Evolutionary conservation across 2,797 vertebrate species (phyloP).

Genomic region (Epinephelus coioides): DNA sequence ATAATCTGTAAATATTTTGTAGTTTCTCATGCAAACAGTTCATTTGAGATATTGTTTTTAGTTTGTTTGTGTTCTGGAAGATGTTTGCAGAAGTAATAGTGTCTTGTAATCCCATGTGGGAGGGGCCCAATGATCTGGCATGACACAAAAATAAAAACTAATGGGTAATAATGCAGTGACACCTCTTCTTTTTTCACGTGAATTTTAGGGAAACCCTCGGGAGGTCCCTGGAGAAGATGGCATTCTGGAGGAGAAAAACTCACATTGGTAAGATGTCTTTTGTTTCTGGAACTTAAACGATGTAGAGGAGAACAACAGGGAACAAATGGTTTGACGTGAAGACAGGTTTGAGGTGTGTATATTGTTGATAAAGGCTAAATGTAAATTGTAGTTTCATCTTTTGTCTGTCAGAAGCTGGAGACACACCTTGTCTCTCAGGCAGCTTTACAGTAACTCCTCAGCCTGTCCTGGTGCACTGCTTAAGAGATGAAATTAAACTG

Average conservation of each 20-base stretch:
- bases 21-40: too few species aligned
- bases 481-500: not conserved
- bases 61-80: too few species aligned
- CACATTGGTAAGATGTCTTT: conserved; percentile 50
- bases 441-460: not conserved
- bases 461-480: conserved; percentile 4
- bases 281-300: not conserved
- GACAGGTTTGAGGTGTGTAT: not conserved
- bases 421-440: not conserved
- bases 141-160: too few species aligned
- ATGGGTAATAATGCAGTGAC: not conserved
- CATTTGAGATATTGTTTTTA: too few species aligned
- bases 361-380: not conserved
- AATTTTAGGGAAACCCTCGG: conserved; percentile 42
- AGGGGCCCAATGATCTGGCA: too few species aligned
- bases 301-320: not conserved
- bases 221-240: conserved; percentile 64
- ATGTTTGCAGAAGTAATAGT: too few species aligned
- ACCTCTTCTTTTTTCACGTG: conserved; percentile 11
- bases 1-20: too few species aligned
- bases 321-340: not conserved
- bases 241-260: conserved; percentile 68
- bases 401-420: not conserved
- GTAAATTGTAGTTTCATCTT: not conserved
- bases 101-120: too few species aligned